Base-by-base conservation (phyloP, 2,888 invertebrate species). In the Microctonus brassicae region DNA sequence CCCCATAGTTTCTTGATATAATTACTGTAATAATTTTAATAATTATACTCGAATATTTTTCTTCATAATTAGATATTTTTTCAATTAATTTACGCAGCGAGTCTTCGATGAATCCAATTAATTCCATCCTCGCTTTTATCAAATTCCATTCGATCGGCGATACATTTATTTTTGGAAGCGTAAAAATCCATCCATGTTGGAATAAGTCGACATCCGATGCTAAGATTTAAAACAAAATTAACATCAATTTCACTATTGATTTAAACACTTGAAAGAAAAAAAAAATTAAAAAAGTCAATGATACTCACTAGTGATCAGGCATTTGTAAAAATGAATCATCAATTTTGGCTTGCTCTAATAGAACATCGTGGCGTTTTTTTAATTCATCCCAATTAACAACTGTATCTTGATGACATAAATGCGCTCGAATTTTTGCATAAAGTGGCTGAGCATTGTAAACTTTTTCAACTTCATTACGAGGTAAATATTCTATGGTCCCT, bases 151-250 rank as follows among this genome's bases (percentile, higher is more conserved):
- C 90, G 81, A 79, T 90, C 90, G 0, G 84, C 89, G 75, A 90
- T 89, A 11, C 82, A 78, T 33, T 84, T 78, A 64, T 87, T 86
- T 55, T 81, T 75, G 1, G 88, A 83, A 63, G 83, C 87, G 76
- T 90, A 90, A 78, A 89, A 90, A 73, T 90, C 90, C 76, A 90
- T 85, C 69, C 80, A 82, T 1, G 80, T 80, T 1, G 90, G 89
- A 4, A 81, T 70, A 47, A 90, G 77, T 81, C 89, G 88, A 79
- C 88, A 90, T 9, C 85, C 89, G 26, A 88, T 84, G 39, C 90
- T 90, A 81, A 39, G 88, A 88, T 62, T 69, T 66, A 79, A 73
- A 47, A 52, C 74, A 66, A 47, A 47, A 53, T 61, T 33, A 29
- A 24, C n/a, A n/a, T n/a, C n/a, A n/a, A n/a, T n/a, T n/a, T n/a